A percentile compares a stretch with the other conserved stretches of the same genome.
phyloP scores from a whole-genome alignment of 2,888 invertebrate species.

The Cheilosia soror region DNA sequence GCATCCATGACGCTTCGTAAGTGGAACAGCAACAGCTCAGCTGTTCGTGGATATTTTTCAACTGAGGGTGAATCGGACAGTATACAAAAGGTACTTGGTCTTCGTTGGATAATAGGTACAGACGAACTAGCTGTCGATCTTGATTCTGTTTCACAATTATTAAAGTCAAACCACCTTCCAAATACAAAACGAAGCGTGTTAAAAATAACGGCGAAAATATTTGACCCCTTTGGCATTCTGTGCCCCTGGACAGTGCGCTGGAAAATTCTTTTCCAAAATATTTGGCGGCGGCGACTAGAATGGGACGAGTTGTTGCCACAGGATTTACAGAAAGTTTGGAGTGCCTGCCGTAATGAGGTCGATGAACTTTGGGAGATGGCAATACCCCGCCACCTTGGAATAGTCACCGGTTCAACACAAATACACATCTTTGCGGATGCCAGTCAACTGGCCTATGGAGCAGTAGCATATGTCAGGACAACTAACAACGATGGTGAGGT shows the following conservation, averaged over 20 bases:
- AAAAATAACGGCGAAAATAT: conserved; percentile 27
- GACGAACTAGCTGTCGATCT: background rate
- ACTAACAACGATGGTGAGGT: background rate
- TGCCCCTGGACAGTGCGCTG: conserved; percentile 14
- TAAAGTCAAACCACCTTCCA: background rate
- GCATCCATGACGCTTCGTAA: conserved; percentile 42
- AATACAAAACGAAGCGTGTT: conserved; percentile 14
- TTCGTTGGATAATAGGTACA: background rate
- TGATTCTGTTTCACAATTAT: background rate
- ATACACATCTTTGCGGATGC: conserved; percentile 40
- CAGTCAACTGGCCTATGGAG: conserved; percentile 18
- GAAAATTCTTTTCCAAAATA: conserved; percentile 43
- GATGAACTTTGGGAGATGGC: background rate
- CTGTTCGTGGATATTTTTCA: background rate
- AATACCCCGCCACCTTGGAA: background rate
- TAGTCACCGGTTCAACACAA: background rate
- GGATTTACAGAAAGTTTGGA: background rate
- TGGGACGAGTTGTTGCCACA: conserved; percentile 28
- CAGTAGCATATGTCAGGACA: conserved; percentile 10
- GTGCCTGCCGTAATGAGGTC: background rate
- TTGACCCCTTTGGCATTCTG: conserved; percentile 19
- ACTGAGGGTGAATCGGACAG: background rate
- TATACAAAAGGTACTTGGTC: background rate
- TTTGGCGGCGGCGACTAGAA: conserved; percentile 36
- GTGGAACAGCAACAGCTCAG: conserved; percentile 37